phyloP scores from a whole-genome alignment of 2,797 vertebrate genomes.

The Parotocinclus haroldoi region DNA sequence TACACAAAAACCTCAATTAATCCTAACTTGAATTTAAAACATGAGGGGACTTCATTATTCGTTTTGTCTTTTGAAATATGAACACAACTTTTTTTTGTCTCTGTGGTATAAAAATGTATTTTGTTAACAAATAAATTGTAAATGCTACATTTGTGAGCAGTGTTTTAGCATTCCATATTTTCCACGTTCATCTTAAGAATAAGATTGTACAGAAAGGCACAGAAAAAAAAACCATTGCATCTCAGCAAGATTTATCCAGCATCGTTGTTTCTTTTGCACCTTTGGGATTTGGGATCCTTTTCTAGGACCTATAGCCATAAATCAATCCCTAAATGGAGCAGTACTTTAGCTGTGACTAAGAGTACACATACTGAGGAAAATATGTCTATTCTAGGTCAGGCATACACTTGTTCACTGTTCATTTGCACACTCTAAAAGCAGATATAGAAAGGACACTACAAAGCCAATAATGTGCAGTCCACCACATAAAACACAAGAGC shows the following conservation, averaged over 20 bases:
- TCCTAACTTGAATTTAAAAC: slow-evolving; percentile 27
- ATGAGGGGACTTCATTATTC: not conserved
- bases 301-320: slow-evolving; percentile 69
- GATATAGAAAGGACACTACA: too few relatives aligned
- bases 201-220: slow-evolving; percentile 38
- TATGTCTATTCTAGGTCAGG: not conserved
- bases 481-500: too few relatives aligned
- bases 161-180: slow-evolving; percentile 13
- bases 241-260: slow-evolving; percentile 61
- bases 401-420: too few relatives aligned
- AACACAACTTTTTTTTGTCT: not conserved
- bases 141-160: slow-evolving; percentile 16
- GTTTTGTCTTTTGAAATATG: not conserved
- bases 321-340: slow-evolving; percentile 65
- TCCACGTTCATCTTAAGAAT: slow-evolving; percentile 26
- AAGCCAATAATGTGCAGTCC: too few relatives aligned
- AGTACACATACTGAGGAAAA: slow-evolving; percentile 9
- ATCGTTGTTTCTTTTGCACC: slow-evolving; percentile 57
- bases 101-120: slow-evolving; percentile 3
- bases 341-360: slow-evolving; percentile 42
- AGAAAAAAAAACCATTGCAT: slow-evolving; percentile 55
- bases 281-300: slow-evolving; percentile 61
- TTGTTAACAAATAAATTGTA: slow-evolving; percentile 1
- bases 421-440: too few relatives aligned
- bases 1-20: slow-evolving; percentile 26